Percentiles rank a stretch among this genome's conserved stretches.
Evolutionary conservation across 2,888 invertebrate species (phyloP).

Genomic region (Zele albiditarsus): DNA sequence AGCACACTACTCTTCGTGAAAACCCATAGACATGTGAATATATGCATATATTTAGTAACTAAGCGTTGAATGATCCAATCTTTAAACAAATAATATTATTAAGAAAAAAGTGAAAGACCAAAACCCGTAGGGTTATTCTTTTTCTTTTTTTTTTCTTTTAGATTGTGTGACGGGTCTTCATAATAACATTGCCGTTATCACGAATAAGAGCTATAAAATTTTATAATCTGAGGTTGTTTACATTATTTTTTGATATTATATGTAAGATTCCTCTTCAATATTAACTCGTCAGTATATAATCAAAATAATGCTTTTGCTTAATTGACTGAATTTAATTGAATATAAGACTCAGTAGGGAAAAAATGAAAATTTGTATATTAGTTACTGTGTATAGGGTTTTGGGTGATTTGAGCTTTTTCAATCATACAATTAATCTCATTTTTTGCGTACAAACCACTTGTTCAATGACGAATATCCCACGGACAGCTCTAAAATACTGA

Average conservation of each 20-base stretch:
- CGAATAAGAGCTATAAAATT: neutral
- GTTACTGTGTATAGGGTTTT: neutral
- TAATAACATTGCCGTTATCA: neutral
- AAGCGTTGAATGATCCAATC: slow-evolving; percentile 51
- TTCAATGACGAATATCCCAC: too few species aligned
- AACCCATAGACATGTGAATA: slow-evolving; percentile 29
- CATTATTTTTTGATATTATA: neutral
- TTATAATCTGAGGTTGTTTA: neutral
- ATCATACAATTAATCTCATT: too few species aligned
- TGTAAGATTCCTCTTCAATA: neutral
- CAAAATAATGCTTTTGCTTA: neutral
- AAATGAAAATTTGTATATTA: neutral
- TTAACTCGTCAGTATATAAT: neutral
- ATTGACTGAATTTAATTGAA: neutral
- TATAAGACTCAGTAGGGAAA: neutral
- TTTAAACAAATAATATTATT: slow-evolving; percentile 17
- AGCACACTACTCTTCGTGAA: slow-evolving; percentile 28
- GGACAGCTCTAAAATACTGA: too few species aligned
- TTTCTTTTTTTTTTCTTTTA: neutral
- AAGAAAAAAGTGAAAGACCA: slow-evolving; percentile 12
- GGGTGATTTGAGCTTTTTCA: too few species aligned
- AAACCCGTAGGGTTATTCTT: neutral
- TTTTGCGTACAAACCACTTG: too few species aligned
- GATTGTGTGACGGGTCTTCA: neutral
- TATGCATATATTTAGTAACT: slow-evolving; percentile 53